phyloP scores from a whole-genome alignment of 35 echinoderm and acorn worm genomes.

The Apostichopus californicus region DNA sequence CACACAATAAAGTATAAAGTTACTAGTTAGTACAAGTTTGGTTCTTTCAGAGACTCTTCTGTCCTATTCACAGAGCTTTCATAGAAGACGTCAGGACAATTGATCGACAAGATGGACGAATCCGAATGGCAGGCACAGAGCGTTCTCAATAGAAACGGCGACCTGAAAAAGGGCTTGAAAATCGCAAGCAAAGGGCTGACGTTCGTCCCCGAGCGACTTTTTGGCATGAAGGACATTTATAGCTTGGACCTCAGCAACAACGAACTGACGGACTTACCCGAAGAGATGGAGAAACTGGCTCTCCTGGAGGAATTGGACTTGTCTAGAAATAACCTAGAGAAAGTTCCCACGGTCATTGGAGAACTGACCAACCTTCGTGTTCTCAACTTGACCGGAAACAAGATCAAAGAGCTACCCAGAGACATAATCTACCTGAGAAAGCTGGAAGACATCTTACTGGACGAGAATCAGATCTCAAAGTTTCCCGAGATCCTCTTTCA shows the following conservation, averaged over 20 bases:
- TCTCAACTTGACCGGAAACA: slow-evolving; percentile 69
- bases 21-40: too few species aligned
- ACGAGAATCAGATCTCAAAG: slow-evolving; percentile 67
- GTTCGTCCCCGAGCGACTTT: slow-evolving; percentile 49
- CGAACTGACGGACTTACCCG: slow-evolving; percentile 70
- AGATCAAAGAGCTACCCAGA: slow-evolving; percentile 48
- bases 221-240: slow-evolving; percentile 32
- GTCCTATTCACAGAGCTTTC: neutral
- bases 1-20: too few species aligned
- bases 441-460: slow-evolving; percentile 64
- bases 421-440: slow-evolving; percentile 62
- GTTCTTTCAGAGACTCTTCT: neutral
- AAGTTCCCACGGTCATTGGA: slow-evolving; percentile 60
- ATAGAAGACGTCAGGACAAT: neutral
- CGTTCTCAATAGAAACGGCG: slow-evolving; percentile 46
- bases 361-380: slow-evolving; percentile 65
- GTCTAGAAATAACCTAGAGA: slow-evolving; percentile 65
- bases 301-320: slow-evolving; percentile 66
- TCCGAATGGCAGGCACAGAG: slow-evolving; percentile 23
- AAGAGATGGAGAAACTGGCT: slow-evolving; percentile 60
- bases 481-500: slow-evolving; percentile 71
- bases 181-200: slow-evolving; percentile 37
- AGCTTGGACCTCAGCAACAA: slow-evolving; percentile 72
- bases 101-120: neutral
- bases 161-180: slow-evolving; percentile 27